Conservation (phyloP, 30 jellyfish, hydroid and myxozoan species). For the Turritopsis dohrnii region DNA sequence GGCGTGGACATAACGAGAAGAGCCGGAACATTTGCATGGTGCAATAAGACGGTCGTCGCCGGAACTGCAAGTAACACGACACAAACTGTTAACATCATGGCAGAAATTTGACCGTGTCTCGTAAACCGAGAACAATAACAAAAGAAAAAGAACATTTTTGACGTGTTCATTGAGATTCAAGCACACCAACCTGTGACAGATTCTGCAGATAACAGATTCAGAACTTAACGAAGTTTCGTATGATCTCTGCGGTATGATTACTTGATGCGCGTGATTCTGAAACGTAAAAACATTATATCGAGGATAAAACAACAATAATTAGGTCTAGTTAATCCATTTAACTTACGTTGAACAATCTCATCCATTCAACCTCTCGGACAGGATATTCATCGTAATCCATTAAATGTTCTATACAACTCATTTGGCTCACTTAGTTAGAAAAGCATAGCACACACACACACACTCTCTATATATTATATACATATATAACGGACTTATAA, state of each 20-base stretch:
- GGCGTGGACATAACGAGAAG: conserved; percentile 91
- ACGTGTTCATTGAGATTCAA: no score
- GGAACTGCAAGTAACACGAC: not conserved
- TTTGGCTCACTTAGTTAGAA: not conserved
- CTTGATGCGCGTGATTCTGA: conserved; percentile 4
- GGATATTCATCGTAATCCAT: not conserved
- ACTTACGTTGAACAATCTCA: not conserved
- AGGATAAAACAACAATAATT: not conserved
- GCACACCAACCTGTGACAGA: conserved; percentile 29
- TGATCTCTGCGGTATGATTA: not conserved
- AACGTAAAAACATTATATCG: not conserved
- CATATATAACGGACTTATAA: not conserved
- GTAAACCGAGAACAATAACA: no score
- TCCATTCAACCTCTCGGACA: not conserved
- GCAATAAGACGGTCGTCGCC: conserved; percentile 87
- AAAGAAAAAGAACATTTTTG: not conserved
- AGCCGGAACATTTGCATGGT: conserved; percentile 92
- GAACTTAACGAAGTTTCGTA: conserved; percentile 39
- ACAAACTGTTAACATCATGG: no score
- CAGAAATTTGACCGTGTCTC: no score
- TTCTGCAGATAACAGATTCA: conserved; percentile 25
- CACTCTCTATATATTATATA: not conserved
- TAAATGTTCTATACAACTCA: not conserved
- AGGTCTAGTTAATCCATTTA: no score
- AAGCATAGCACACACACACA: not conserved